A percentile compares a stretch with the other conserved stretches of the same genome.
Conservation (phyloP, 2,888 invertebrate species). For the Phrixothrix hirtus region DNA sequence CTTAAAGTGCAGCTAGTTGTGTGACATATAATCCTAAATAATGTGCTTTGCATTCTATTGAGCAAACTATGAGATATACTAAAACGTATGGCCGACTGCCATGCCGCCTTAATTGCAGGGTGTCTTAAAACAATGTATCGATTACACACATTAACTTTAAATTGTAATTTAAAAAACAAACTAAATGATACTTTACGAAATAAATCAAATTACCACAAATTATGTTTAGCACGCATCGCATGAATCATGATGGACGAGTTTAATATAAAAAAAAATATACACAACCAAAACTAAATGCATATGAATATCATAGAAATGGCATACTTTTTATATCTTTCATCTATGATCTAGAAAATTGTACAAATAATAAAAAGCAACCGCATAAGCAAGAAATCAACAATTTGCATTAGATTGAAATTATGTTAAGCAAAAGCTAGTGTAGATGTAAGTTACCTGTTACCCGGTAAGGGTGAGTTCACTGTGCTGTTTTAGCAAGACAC, state of each 20-base stretch:
- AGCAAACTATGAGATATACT: slow-evolving; percentile 30
- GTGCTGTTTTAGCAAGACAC: slow-evolving; percentile 38
- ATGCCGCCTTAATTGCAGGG: slow-evolving; percentile 1
- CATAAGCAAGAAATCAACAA: too few relatives aligned
- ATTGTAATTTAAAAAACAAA: too few relatives aligned
- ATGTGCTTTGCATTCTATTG: slow-evolving; percentile 33
- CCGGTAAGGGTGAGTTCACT: slow-evolving; percentile 43
- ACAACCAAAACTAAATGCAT: too few relatives aligned
- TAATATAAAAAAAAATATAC: too few relatives aligned
- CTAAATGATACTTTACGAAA: too few relatives aligned
- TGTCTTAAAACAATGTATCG: not conserved
- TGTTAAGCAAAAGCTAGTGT: slow-evolving; percentile 37
- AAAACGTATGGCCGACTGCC: not conserved
- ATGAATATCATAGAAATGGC: too few relatives aligned
- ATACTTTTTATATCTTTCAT: too few relatives aligned
- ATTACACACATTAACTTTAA: not conserved
- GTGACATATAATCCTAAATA: slow-evolving; percentile 29
- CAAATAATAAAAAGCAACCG: not conserved
- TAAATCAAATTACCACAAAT: too few relatives aligned
- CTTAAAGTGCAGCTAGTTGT: slow-evolving; percentile 26
- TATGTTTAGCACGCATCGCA: too few relatives aligned
- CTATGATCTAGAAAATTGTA: too few relatives aligned
- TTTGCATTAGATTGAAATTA: not conserved
- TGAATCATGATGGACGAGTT: too few relatives aligned
- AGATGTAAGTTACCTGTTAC: slow-evolving; percentile 46